phyloP scores from a whole-genome alignment of 2,797 vertebrate species.

The Peromyscus eremicus region DNA sequence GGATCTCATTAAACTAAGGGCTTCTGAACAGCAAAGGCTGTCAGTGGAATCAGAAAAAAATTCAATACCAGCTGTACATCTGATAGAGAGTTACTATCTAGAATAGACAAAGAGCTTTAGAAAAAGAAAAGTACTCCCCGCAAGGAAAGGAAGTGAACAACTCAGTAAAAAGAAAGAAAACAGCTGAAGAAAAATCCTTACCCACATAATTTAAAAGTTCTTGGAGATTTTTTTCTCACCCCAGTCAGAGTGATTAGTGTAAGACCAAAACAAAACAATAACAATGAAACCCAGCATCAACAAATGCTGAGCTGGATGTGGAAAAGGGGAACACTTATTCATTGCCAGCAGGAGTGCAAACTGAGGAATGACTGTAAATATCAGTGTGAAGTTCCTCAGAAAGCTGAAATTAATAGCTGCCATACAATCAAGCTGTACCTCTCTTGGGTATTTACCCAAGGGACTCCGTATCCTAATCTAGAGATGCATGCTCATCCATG shows the following conservation, averaged over 20 bases:
- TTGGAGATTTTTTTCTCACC: background rate
- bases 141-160: background rate
- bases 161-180: background rate
- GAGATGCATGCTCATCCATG: background rate
- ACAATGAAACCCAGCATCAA: background rate
- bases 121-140: background rate
- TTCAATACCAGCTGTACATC: background rate
- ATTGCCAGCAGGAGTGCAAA: background rate
- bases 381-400: background rate
- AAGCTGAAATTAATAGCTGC: background rate
- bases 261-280: background rate
- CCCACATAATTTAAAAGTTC: background rate
- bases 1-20: background rate
- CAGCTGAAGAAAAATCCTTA: background rate
- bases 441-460: background rate
- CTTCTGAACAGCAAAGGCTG: background rate
- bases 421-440: background rate
- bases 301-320: background rate
- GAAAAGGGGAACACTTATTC: background rate
- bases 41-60: background rate
- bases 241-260: background rate
- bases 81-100: background rate
- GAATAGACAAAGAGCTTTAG: background rate
- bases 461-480: background rate
- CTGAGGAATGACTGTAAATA: background rate